phyloP scores from a whole-genome alignment of 2,797 vertebrate genomes.

The Alectoris magna region DNA sequence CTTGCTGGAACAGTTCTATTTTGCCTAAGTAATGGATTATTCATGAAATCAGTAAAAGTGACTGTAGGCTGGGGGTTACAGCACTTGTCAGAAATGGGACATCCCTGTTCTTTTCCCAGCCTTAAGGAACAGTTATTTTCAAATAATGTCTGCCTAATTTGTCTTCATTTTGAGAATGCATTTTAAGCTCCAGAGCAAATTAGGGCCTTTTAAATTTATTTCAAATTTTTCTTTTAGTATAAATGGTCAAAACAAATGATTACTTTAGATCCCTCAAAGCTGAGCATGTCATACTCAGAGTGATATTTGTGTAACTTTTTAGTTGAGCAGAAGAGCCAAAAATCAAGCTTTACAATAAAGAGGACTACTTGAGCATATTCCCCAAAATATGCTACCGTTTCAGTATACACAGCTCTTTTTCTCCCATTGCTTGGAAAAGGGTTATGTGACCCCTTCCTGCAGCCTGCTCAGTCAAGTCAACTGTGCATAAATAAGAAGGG shows the following conservation, averaged over 20 bases:
- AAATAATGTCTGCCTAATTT: background rate
- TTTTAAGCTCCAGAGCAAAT: background rate
- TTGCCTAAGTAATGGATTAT: background rate
- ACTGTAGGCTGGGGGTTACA: background rate
- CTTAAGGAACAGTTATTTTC: slow-evolving; percentile 13
- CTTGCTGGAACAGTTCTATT: background rate
- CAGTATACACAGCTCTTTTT: slow-evolving; percentile 15
- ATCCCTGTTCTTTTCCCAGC: background rate
- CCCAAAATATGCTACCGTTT: background rate
- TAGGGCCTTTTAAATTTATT: background rate
- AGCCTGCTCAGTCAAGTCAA: slow-evolving; percentile 5
- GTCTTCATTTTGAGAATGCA: background rate
- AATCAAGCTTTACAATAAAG: background rate
- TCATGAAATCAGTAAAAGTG: slow-evolving; percentile 1
- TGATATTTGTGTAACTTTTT: background rate
- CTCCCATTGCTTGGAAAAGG: slow-evolving; percentile 9
- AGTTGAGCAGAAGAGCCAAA: background rate
- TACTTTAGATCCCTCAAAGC: background rate
- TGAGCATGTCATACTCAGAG: background rate
- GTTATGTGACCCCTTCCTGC: slow-evolving; percentile 31
- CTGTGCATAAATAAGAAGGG: slow-evolving; percentile 43
- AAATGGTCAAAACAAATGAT: background rate
- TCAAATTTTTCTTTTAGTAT: background rate
- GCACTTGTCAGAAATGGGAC: background rate
- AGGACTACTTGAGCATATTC: background rate